Base-by-base conservation (phyloP, 2,797 vertebrate species). In the Myripristis jacobus region DNA sequence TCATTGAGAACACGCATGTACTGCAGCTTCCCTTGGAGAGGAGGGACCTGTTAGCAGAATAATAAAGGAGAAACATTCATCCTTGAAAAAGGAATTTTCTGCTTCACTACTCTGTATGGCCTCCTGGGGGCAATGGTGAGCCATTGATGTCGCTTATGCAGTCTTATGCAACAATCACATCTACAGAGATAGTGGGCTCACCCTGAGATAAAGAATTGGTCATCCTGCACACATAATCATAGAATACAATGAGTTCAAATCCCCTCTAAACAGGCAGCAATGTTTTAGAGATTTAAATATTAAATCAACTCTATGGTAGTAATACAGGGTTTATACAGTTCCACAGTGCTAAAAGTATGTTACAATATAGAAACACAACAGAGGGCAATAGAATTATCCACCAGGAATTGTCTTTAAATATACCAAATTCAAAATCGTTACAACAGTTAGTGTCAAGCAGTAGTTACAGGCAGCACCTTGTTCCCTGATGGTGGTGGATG, bases 1-100 rank as follows among this genome's bases (percentile, higher is more conserved):
- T 99, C 98, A 21, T 99, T 99, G 78, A 99, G 94, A 67, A 98
- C 96, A 75, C 95, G 95, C 94, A 99, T 95, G 90, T 99, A 99
- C 87, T 98, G 98, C 82, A 99, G 95, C 91, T 99, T 99, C 48
- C 97, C 97, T 92, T 99, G 98, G 75, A 96, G 93, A 18, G 96
- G 93, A 83, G 97, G 96, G 70, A 97, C 96, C 97, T 99, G 92
- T 73, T 41, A 73, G 73, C 22, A 71, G 15, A 87, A 75, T 53
- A 46, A 88, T 51, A 83, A 75, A 85, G 18, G 81, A 80, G 36
- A 84, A 73, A 66, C 0, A 7, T 15, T 75, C 24, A 73, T 79
- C 54, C 77, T 53, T 80, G 46, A 77, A 55, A 50, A 24, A 38
- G 18, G 22, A 43, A 55, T 63, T 38, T 4, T 56, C 3, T 12